These are phyloP conservation scores for Axinella damicornis DNA, from an alignment of 37 sponge, comb jelly and placozoan genomes.

Conservation along the genomic window DNA sequence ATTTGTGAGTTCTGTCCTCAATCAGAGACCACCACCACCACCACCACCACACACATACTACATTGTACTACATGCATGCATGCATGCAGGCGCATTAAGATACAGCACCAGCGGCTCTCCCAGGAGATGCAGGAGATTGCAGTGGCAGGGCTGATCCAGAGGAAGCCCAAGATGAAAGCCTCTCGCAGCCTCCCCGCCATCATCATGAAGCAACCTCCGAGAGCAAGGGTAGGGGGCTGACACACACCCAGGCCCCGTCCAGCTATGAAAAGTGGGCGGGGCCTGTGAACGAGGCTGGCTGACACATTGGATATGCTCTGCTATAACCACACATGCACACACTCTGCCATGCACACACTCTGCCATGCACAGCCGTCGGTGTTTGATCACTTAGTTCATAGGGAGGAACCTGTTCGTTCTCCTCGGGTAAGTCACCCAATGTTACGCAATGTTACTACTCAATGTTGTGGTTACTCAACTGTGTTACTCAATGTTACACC, in stretches of 20 bases:
- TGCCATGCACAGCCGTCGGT: constrained; percentile 62
- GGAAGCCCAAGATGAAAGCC: constrained; percentile 36
- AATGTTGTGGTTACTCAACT: too few species aligned
- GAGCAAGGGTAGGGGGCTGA: constrained; percentile 50
- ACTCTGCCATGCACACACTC: background rate
- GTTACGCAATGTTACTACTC: too few species aligned
- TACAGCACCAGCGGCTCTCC: constrained; percentile 83
- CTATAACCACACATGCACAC: background rate
- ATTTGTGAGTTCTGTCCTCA: constrained; percentile 52
- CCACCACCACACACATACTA: too few species aligned
- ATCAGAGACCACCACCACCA: too few species aligned
- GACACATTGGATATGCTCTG: background rate
- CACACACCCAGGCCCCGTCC: too few species aligned
- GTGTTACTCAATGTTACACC: too few species aligned
- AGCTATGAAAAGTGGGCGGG: too few species aligned
- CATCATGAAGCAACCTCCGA: constrained; percentile 82
- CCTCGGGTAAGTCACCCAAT: too few species aligned
- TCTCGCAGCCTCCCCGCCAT: constrained; percentile 91
- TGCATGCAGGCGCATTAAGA: constrained; percentile 72
- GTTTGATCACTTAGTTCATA: constrained; percentile 56
- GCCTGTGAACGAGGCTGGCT: too few species aligned
- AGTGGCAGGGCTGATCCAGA: constrained; percentile 61
- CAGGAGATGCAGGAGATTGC: constrained; percentile 84
- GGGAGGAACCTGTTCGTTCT: background rate
- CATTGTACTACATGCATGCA: too few species aligned